Evolutionary conservation across 2,888 invertebrate genomes (phyloP).

Genomic region (Beris morrisii): DNA sequence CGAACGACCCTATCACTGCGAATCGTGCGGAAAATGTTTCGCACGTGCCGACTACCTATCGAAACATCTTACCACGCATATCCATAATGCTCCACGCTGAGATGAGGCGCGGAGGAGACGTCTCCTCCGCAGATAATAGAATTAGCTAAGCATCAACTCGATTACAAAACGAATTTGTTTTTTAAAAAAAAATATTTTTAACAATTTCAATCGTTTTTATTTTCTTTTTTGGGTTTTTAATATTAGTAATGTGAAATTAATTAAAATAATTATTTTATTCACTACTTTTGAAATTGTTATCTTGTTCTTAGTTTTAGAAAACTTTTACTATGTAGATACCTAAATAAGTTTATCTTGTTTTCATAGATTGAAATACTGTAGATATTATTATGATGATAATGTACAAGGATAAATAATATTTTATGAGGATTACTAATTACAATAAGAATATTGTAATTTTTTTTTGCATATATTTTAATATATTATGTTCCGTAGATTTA

Average conservation of each 20-base stretch:
- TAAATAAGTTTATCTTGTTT: slow-evolving; percentile 6
- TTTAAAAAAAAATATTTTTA: neutral
- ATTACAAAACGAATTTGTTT: neutral
- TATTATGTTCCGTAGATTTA: slow-evolving; percentile 23
- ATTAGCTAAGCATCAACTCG: slow-evolving; percentile 11
- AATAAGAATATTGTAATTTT: slow-evolving; percentile 14
- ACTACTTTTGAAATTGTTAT: too few species aligned
- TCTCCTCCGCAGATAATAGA: slow-evolving; percentile 57
- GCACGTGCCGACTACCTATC: slow-evolving; percentile 88
- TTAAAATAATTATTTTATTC: too few species aligned
- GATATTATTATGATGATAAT: slow-evolving; percentile 5
- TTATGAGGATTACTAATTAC: slow-evolving; percentile 9
- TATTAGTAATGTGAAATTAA: too few species aligned
- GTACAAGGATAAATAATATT: slow-evolving; percentile 4
- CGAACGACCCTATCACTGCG: slow-evolving; percentile 87
- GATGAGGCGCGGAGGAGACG: slow-evolving; percentile 59
- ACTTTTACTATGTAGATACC: neutral
- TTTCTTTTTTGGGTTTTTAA: neutral
- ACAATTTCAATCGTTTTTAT: neutral
- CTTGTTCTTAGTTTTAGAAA: too few species aligned
- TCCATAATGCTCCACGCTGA: slow-evolving; percentile 70
- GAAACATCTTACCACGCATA: slow-evolving; percentile 88
- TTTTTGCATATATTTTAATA: slow-evolving; percentile 11
- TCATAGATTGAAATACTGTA: slow-evolving; percentile 15
- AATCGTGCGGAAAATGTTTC: slow-evolving; percentile 90